phyloP scores from a whole-genome alignment of 2,888 invertebrate species.

The Ernsta delagoae region DNA sequence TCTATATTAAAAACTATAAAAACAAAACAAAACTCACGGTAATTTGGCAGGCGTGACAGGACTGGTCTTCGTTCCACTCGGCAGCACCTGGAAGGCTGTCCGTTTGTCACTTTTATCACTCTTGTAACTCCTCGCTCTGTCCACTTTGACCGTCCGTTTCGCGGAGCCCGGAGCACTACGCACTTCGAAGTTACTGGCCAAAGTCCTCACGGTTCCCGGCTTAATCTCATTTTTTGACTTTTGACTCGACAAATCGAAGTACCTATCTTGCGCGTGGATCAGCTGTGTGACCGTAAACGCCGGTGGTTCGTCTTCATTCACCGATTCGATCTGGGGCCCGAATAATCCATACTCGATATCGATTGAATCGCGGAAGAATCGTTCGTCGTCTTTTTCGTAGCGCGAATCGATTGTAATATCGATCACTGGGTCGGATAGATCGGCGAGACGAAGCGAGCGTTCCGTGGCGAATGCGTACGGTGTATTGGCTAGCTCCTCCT shows the following conservation, averaged over 20 bases:
- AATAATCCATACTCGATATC: constrained; percentile 60
- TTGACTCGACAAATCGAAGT: constrained; percentile 70
- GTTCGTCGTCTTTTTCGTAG: constrained; percentile 51
- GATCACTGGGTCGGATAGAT: constrained; percentile 49
- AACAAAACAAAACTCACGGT: no score
- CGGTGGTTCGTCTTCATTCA: constrained; percentile 51
- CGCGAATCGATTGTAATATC: constrained; percentile 68
- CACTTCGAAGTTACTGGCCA: constrained; percentile 52
- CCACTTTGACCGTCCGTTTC: constrained; percentile 44
- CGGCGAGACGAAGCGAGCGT: constrained; percentile 55
- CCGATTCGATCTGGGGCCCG: constrained; percentile 62
- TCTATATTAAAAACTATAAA: no score
- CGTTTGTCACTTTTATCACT: constrained; percentile 33
- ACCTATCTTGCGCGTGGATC: constrained; percentile 78
- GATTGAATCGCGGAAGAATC: constrained; percentile 54
- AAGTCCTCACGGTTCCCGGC: constrained; percentile 42
- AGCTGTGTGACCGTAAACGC: constrained; percentile 76
- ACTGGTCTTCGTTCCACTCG: no score
- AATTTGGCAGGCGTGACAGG: no score
- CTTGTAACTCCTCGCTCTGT: constrained; percentile 46
- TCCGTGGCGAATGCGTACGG: constrained; percentile 80
- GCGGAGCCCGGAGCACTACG: constrained; percentile 57
- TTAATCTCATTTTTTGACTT: constrained; percentile 38
- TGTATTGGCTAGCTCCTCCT: constrained; percentile 79
- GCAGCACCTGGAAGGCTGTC: no score